Evolutionary conservation across 2,797 vertebrate species (phyloP).

Genomic region (Neostethus bicornis): DNA sequence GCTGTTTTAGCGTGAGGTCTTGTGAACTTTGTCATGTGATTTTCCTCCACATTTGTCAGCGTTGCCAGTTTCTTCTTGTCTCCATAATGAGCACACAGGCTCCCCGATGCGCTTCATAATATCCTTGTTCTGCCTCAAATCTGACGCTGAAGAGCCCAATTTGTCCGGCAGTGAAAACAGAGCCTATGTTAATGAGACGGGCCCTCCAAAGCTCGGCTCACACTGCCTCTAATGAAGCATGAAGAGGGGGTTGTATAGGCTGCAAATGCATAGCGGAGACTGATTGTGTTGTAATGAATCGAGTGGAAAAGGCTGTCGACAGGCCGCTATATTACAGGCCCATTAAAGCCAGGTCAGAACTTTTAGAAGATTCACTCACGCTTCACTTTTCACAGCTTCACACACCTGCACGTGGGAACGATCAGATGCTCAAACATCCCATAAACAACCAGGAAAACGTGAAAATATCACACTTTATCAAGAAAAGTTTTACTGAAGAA

Average conservation of each 20-base stretch:
- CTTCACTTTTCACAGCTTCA: conserved; percentile 8
- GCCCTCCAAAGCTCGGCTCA: conserved; percentile 84
- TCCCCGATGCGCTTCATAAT: conserved; percentile 26
- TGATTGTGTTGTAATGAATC: conserved; percentile 99
- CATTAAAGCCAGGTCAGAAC: conserved; percentile 86
- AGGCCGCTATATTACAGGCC: conserved; percentile 87
- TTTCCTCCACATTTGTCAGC: conserved; percentile 4
- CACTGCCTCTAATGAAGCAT: conserved; percentile 97
- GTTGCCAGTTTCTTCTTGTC: conserved; percentile 7
- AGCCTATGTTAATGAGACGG: conserved; percentile 87
- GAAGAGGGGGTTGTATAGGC: conserved; percentile 70
- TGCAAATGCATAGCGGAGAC: conserved; percentile 72
- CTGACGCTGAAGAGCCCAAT: conserved; percentile 63
- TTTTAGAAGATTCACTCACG: conserved; percentile 31
- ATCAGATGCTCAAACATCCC: neutral
- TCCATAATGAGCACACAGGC: conserved; percentile 14
- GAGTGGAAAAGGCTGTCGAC: conserved; percentile 95
- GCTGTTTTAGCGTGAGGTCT: conserved; percentile 8
- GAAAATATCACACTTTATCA: no score
- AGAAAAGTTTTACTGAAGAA: no score
- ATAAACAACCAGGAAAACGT: neutral
- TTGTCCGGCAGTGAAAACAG: conserved; percentile 62
- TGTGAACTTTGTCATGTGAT: conserved; percentile 10
- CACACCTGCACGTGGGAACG: neutral
- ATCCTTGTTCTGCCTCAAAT: conserved; percentile 51